phyloP scores from a whole-genome alignment of 2,888 invertebrate species.

The Acanthoscelides obtectus region DNA sequence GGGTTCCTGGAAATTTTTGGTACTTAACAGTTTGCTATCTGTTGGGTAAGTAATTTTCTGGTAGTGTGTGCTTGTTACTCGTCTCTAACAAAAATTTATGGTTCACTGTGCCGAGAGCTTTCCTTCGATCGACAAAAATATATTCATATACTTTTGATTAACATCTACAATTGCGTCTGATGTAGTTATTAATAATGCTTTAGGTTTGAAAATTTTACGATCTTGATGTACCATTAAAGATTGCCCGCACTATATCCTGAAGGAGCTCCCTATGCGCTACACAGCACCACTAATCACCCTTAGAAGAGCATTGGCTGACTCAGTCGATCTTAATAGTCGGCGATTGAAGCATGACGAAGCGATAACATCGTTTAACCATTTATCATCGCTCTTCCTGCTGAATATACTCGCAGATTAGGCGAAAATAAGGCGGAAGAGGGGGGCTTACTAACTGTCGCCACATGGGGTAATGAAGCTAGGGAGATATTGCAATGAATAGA shows the following conservation, averaged over 20 bases:
- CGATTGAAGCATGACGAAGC: conserved; percentile 12
- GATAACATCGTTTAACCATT: conserved; percentile 33
- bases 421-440: conserved; percentile 3
- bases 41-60: no score
- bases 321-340: conserved; percentile 2
- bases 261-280: neutral
- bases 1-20: no score
- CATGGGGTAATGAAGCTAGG: conserved; percentile 5
- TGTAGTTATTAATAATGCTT: no score
- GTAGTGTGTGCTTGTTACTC: no score
- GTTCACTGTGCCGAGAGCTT: no score
- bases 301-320: conserved; percentile 1
- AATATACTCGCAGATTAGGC: conserved; percentile 3
- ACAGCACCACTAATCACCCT: neutral
- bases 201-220: no score
- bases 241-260: neutral
- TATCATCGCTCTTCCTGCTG: conserved; percentile 17
- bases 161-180: no score
- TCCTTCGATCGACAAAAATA: no score
- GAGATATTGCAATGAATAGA: neutral
- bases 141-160: no score
- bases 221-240: no score
- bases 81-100: no score
- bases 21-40: no score
- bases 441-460: conserved; percentile 4